phyloP scores from a whole-genome alignment of 2,113 vertebrate genomes.

The Scartelaos histophorus region DNA sequence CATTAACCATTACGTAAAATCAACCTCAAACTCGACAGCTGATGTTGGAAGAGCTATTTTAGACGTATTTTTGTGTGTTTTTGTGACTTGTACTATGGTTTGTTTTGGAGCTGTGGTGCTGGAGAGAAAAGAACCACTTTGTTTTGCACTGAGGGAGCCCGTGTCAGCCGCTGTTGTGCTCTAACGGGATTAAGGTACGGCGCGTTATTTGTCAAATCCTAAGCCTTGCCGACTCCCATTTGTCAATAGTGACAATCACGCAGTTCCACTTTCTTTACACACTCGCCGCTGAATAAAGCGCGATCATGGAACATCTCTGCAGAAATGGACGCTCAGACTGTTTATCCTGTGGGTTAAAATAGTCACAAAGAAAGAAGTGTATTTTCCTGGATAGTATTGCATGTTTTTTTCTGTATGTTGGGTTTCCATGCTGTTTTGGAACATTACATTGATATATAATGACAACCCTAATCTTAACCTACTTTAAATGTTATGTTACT shows the following conservation, averaged over 20 bases:
- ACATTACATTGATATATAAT: too few relatives aligned
- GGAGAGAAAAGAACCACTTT: slow-evolving; percentile 28
- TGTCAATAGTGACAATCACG: slow-evolving; percentile 31
- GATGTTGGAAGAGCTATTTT: slow-evolving; percentile 28
- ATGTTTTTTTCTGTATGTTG: too few relatives aligned
- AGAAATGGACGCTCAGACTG: neutral
- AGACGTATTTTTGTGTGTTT: slow-evolving; percentile 1
- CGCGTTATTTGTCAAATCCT: slow-evolving; percentile 42
- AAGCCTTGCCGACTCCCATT: slow-evolving; percentile 25
- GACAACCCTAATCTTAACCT: too few relatives aligned
- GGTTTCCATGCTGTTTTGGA: too few relatives aligned
- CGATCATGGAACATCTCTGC: neutral
- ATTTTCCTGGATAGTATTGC: neutral
- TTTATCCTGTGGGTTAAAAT: neutral
- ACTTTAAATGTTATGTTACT: too few relatives aligned
- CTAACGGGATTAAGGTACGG: slow-evolving; percentile 50
- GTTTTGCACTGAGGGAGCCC: slow-evolving; percentile 14
- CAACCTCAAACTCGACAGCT: slow-evolving; percentile 43
- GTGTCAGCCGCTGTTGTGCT: slow-evolving; percentile 29
- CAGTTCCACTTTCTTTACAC: slow-evolving; percentile 19
- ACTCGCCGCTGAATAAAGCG: neutral
- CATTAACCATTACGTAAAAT: slow-evolving; percentile 43
- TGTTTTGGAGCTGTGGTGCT: slow-evolving; percentile 35
- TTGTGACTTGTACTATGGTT: slow-evolving; percentile 10
- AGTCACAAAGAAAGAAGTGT: neutral